Evolutionary conservation across 2,113 vertebrate genomes (phyloP), one percentile per base, ranked within the genome.

Genomic region (Plecotus auritus): DNA sequence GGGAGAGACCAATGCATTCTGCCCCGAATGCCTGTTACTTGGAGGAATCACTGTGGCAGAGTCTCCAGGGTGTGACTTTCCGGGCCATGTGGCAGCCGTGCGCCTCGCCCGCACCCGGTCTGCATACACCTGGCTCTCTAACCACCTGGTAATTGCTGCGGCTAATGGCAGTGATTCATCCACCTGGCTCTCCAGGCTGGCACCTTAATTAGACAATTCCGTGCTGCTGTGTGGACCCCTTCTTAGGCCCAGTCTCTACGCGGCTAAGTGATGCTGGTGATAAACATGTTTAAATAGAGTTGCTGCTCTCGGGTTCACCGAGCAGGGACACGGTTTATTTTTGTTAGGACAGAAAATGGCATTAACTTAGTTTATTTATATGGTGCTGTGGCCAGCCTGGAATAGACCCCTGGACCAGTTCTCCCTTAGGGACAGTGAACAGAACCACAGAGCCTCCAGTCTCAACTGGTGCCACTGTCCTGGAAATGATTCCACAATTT

Each of bases 271-370:
- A 69, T 51, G 82, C 73, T 28, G 35, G 93, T 22, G 47, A 94
- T 93, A 89, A 96, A 96, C 93, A 10, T 45, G 84, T 82, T 96
- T 95, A 94, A 91, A 91, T 42, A 92, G 87, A 93, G 87, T 40
- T 67, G 66, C 92, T 93, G 90, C 70, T 96, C 92, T 93, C 2
- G 2, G 96, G 87, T 89, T 97, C 96, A 96, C 96, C 72, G 93
- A 96, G 85, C 93, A 94, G 66, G 87, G 95, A 87, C 95, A 56
- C 22, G 14, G 91, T 94, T 95, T 96, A 92, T 95, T 95, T 96
- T 92, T 95, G 88, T 93, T 14, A 93, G 85, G 95, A 92, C 70
- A 85, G 97, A 95, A 95, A 87, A 69, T 26, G 92, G 90, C 0
- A 0, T 85, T 97, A 90, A 96, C 89, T 85, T 90, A 88, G 80